Evolutionary conservation across 2,888 invertebrate genomes (phyloP).

Genomic region (Drosophila pegasa): DNA sequence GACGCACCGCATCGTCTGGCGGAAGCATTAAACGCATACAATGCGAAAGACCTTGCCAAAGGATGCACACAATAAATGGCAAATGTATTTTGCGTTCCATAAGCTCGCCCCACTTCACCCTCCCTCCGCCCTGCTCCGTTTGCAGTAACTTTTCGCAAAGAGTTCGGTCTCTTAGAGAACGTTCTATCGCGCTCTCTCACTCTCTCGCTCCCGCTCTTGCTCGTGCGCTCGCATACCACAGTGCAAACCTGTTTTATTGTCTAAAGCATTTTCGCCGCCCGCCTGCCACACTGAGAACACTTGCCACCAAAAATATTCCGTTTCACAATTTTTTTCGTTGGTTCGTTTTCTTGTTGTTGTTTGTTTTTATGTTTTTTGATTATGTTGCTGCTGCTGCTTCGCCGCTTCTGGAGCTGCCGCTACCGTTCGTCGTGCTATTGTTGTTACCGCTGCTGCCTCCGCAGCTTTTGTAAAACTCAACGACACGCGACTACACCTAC

Average conservation of each 20-base stretch:
- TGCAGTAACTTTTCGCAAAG: slow-evolving; percentile 48
- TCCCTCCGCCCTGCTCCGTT: neutral
- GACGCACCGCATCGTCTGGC: slow-evolving; percentile 8
- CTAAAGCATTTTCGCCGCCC: slow-evolving; percentile 62
- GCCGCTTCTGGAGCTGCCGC: slow-evolving; percentile 51
- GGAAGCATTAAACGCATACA: slow-evolving; percentile 2
- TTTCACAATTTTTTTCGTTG: slow-evolving; percentile 45
- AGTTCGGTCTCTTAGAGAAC: slow-evolving; percentile 21
- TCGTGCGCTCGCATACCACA: slow-evolving; percentile 36
- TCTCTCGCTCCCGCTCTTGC: slow-evolving; percentile 19
- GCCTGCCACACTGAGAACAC: slow-evolving; percentile 60
- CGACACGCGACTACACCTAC: slow-evolving; percentile 60
- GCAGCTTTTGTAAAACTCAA: slow-evolving; percentile 45
- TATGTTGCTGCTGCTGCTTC: slow-evolving; percentile 30
- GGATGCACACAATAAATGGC: slow-evolving; percentile 39
- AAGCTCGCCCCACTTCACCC: neutral
- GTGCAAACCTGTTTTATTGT: slow-evolving; percentile 70
- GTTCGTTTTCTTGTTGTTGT: slow-evolving; percentile 23
- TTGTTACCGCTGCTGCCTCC: slow-evolving; percentile 38
- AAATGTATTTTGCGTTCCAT: slow-evolving; percentile 16
- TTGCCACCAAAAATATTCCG: slow-evolving; percentile 60
- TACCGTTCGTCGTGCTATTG: slow-evolving; percentile 59
- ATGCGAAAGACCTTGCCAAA: slow-evolving; percentile 52
- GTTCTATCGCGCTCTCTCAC: slow-evolving; percentile 5
- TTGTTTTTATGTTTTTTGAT: slow-evolving; percentile 32